Conservation (phyloP, 1,140 invertebrate species). For the Cyrtorhinus lividipennis region DNA sequence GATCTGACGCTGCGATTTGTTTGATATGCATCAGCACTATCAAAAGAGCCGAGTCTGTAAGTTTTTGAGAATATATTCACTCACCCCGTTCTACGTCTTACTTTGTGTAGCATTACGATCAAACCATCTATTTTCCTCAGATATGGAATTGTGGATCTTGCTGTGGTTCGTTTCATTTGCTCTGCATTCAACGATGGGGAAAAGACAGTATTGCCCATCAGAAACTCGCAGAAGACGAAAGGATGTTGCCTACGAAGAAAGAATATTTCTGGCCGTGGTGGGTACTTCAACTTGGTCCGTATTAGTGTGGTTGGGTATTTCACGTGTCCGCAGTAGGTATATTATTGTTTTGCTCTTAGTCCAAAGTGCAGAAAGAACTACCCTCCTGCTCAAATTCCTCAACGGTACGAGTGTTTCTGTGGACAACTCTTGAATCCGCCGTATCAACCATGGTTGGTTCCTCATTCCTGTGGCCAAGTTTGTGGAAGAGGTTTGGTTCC, state of each 20-base stretch:
- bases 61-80: conserved; percentile 23
- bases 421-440: conserved; percentile 58
- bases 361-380: conserved; percentile 83
- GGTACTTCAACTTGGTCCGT: too few species aligned
- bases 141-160: conserved; percentile 76
- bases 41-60: conserved; percentile 61
- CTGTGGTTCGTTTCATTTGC: conserved; percentile 69
- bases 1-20: conserved; percentile 65
- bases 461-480: conserved; percentile 81
- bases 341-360: conserved; percentile 46
- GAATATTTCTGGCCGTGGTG: conserved; percentile 20
- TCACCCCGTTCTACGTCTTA: too few species aligned
- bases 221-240: conserved; percentile 36
- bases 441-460: conserved; percentile 69
- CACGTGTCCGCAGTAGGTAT: too few species aligned
- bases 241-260: conserved; percentile 20
- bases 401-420: conserved; percentile 74
- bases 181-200: conserved; percentile 84
- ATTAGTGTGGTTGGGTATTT: too few species aligned
- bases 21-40: conserved; percentile 84
- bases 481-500: conserved; percentile 60
- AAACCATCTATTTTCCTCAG: conserved; percentile 38
- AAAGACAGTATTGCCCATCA: conserved; percentile 67
- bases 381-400: conserved; percentile 53
- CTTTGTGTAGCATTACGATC: too few species aligned